phyloP scores from a whole-genome alignment of 64 coral and sea anemone species.

The Acropora yongei region DNA sequence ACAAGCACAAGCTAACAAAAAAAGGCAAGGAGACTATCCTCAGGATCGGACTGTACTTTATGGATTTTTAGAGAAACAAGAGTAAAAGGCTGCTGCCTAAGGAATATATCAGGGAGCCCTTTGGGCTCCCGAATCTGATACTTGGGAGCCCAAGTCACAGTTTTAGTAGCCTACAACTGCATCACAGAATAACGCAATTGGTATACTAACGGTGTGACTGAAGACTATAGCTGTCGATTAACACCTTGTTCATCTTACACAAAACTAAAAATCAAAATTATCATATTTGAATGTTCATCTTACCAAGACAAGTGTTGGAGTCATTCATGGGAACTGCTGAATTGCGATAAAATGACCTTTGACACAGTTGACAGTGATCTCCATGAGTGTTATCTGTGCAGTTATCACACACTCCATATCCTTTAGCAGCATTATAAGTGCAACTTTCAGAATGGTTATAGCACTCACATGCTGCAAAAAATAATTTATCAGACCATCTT shows the following conservation, averaged over 20 bases:
- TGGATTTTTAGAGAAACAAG: no score
- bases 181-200: no score
- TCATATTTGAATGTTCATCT: not conserved
- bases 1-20: constrained; percentile 77
- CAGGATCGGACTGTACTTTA: not conserved
- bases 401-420: constrained; percentile 85
- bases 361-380: constrained; percentile 81
- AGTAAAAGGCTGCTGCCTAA: no score
- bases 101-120: no score
- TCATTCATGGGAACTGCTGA: constrained; percentile 33
- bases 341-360: constrained; percentile 76
- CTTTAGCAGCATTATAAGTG: constrained; percentile 63
- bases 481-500: not conserved
- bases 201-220: no score
- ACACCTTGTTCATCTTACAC: no score
- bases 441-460: constrained; percentile 88
- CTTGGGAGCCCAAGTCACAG: no score
- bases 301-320: constrained; percentile 82
- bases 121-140: no score
- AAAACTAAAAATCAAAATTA: no score
- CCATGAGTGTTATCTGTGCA: constrained; percentile 88
- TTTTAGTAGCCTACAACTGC: no score
- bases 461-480: constrained; percentile 76
- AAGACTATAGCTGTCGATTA: no score
- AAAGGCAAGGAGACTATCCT: not conserved